A percentile compares a stretch with the other conserved stretches of the same genome.
Conservation (phyloP, 2,888 invertebrate genomes). For the Torymus texanus region DNA sequence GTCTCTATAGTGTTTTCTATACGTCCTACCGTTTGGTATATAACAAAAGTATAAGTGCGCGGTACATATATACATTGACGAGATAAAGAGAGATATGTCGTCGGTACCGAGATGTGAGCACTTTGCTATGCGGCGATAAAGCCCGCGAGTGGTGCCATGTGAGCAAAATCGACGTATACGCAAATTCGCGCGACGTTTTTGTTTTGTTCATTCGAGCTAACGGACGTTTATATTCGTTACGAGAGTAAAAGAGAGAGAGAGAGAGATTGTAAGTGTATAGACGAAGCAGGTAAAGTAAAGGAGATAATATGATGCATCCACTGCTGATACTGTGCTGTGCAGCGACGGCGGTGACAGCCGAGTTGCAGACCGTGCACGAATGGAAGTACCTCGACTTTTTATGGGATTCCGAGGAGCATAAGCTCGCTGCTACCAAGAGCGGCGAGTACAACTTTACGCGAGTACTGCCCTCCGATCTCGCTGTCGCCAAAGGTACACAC, state of each 20-base stretch:
- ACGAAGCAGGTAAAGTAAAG: background rate
- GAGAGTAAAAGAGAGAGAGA: conserved; percentile 1
- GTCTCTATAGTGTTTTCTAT: too few relatives aligned
- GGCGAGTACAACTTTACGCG: conserved; percentile 67
- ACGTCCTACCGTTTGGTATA: too few relatives aligned
- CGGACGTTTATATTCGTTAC: too few relatives aligned
- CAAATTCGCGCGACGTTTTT: background rate
- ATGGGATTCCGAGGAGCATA: conserved; percentile 78
- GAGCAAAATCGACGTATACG: too few relatives aligned
- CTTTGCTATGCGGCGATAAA: too few relatives aligned
- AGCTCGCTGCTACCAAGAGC: conserved; percentile 78
- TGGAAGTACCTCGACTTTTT: conserved; percentile 85
- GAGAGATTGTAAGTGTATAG: background rate
- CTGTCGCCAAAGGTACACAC: conserved; percentile 52
- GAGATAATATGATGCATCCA: conserved; percentile 21
- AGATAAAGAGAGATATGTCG: too few relatives aligned
- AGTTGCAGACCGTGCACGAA: conserved; percentile 77
- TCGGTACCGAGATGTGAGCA: too few relatives aligned
- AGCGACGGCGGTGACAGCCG: conserved; percentile 25
- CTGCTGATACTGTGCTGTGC: background rate
- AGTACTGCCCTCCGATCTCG: conserved; percentile 61
- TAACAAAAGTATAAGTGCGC: too few relatives aligned
- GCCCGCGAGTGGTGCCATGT: too few relatives aligned
- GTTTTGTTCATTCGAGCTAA: background rate
- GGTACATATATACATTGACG: too few relatives aligned